Percentiles rank a stretch among this genome's conserved stretches.
These are phyloP conservation scores for Kryphioiulus occultus DNA, from an alignment of 2,888 invertebrate species.

Conservation along the genomic window DNA sequence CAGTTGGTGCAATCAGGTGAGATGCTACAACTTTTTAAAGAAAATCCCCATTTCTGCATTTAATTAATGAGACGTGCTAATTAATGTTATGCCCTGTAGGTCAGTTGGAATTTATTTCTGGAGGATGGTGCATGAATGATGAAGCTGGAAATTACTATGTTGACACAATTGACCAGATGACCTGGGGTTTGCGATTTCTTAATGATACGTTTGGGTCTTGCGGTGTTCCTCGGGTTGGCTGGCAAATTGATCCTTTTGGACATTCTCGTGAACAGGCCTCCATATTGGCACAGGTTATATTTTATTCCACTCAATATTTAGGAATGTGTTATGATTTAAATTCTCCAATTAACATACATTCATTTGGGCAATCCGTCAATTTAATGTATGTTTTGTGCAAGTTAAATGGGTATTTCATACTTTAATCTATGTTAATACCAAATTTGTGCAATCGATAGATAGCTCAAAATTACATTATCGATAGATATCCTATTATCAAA, in stretches of 20 bases:
- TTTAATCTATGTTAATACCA: background rate
- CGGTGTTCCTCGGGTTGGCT: constrained; percentile 76
- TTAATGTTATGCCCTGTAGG: constrained; percentile 52
- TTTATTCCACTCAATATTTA: background rate
- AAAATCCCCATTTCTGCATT: background rate
- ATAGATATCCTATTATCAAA: too few species aligned
- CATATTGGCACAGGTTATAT: constrained; percentile 63
- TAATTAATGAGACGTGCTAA: background rate
- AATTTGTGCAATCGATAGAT: too few species aligned
- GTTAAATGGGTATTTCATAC: background rate
- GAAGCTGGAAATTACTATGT: constrained; percentile 62
- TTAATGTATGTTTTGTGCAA: too few species aligned
- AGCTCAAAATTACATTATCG: too few species aligned
- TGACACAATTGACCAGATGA: constrained; percentile 77
- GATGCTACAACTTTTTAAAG: background rate
- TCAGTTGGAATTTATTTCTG: constrained; percentile 59
- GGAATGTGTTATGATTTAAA: too few species aligned
- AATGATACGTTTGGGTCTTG: constrained; percentile 77
- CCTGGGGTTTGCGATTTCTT: constrained; percentile 72
- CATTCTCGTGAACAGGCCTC: constrained; percentile 87
- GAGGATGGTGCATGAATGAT: constrained; percentile 60
- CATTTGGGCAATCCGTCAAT: too few species aligned
- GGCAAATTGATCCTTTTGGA: constrained; percentile 90
- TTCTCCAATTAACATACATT: too few species aligned
- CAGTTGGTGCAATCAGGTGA: constrained; percentile 69